A percentile compares a stretch with the other conserved stretches of the same genome.
Evolutionary conservation across 92 coral and sea anemone species (phyloP).

Genomic region (Porites cylindrica): DNA sequence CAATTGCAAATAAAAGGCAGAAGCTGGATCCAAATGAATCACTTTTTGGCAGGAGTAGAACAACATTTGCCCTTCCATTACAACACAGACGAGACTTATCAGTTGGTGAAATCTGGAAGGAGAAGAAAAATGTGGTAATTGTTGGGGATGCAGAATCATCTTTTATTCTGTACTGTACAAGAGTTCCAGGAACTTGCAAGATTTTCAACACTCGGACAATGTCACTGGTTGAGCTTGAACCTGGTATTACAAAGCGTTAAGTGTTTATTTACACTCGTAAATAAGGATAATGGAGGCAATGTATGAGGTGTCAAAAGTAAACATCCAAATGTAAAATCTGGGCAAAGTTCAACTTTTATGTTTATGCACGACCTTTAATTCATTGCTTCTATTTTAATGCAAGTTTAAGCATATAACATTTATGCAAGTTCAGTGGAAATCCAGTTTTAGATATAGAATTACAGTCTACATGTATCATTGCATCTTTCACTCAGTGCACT

Average conservation of each 20-base stretch:
- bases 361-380: too few species aligned
- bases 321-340: too few species aligned
- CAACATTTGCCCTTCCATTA: slow-evolving; percentile 52
- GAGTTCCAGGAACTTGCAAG: slow-evolving; percentile 65
- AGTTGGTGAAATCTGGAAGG: slow-evolving; percentile 97
- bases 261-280: too few species aligned
- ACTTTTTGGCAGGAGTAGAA: slow-evolving; percentile 19
- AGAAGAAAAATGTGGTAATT: slow-evolving; percentile 82
- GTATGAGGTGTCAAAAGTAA: too few species aligned
- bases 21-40: slow-evolving; percentile 43
- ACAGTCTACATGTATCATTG: too few species aligned
- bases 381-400: too few species aligned
- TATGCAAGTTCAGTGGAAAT: too few species aligned
- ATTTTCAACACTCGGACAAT: slow-evolving; percentile 70
- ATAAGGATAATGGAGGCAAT: too few species aligned
- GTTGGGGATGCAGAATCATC: slow-evolving; percentile 89
- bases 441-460: too few species aligned
- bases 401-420: too few species aligned
- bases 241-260: slow-evolving; percentile 18
- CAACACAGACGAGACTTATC: slow-evolving; percentile 62
- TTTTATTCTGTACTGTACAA: slow-evolving; percentile 75
- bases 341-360: too few species aligned
- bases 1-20: slow-evolving; percentile 26
- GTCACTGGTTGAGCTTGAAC: slow-evolving; percentile 64
- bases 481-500: too few species aligned